These are phyloP conservation scores for Brachylomia viminalis DNA, from an alignment of 2,888 invertebrate genomes.

Conservation along the genomic window DNA sequence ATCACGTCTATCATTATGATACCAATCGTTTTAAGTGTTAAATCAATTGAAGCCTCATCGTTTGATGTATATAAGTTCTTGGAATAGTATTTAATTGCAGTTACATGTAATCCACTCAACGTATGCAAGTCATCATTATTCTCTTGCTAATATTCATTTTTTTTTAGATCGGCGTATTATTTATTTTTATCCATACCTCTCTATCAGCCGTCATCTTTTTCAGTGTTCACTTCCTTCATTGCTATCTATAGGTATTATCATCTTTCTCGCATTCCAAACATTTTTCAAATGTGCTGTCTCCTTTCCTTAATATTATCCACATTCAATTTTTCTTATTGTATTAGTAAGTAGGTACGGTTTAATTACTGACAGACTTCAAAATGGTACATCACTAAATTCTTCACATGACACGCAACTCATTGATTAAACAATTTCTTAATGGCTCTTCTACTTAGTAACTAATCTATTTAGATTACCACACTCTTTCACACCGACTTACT, in stretches of 20 bases:
- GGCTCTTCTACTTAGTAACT: neutral
- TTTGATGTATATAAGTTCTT: neutral
- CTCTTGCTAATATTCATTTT: too few relatives aligned
- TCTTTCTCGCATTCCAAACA: neutral
- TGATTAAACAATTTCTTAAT: slow-evolving; percentile 22
- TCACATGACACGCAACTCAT: neutral
- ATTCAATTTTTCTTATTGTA: neutral
- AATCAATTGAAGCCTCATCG: slow-evolving; percentile 24
- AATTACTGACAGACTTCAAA: neutral
- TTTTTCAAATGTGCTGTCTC: neutral
- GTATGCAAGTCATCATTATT: neutral
- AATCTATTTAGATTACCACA: slow-evolving; percentile 16
- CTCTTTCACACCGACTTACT: slow-evolving; percentile 11
- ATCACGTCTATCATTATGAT: neutral
- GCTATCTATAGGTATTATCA: neutral
- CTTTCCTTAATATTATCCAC: neutral
- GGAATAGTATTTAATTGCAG: neutral
- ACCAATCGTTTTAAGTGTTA: slow-evolving; percentile 10
- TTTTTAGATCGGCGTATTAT: neutral
- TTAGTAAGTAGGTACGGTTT: neutral
- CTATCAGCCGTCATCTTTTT: neutral
- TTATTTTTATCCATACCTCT: neutral
- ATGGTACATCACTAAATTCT: neutral
- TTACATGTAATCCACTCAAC: neutral
- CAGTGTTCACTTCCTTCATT: neutral